phyloP scores from a whole-genome alignment of 2,113 vertebrate genomes.

The Chauna torquata region DNA sequence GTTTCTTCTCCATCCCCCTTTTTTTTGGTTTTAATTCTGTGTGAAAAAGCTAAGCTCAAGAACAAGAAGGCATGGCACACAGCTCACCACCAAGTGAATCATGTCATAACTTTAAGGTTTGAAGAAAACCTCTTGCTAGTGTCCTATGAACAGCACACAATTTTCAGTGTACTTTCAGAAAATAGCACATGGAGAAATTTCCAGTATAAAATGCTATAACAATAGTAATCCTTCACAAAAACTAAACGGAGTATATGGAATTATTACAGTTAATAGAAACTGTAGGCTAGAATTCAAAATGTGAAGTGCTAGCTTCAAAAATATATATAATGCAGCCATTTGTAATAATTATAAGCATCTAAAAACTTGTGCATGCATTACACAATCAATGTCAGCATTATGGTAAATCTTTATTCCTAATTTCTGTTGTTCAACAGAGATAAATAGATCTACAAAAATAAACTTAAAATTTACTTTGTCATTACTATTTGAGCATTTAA shows the following conservation, averaged over 20 bases:
- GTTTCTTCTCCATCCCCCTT: not conserved
- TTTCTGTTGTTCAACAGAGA: not conserved
- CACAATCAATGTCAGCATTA: not conserved
- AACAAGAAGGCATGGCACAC: not conserved
- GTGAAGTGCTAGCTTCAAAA: not conserved
- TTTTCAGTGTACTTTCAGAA: not conserved
- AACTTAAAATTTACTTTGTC: not conserved
- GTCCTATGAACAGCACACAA: not conserved
- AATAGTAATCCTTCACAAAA: not conserved
- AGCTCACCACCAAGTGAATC: not conserved
- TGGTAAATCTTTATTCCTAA: not conserved
- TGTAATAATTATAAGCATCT: not conserved
- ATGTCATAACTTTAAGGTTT: not conserved
- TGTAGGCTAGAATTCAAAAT: not conserved
- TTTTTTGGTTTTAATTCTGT: not conserved
- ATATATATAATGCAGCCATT: not conserved
- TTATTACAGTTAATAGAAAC: not conserved
- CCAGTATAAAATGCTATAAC: not conserved
- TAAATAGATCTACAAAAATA: not conserved
- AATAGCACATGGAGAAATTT: not conserved
- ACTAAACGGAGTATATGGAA: not conserved
- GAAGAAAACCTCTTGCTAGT: not conserved
- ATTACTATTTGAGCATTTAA: not conserved
- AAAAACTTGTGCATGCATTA: not conserved
- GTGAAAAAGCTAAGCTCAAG: not conserved